phyloP scores from a whole-genome alignment of 2,113 vertebrate genomes.

The Cariama cristata region DNA sequence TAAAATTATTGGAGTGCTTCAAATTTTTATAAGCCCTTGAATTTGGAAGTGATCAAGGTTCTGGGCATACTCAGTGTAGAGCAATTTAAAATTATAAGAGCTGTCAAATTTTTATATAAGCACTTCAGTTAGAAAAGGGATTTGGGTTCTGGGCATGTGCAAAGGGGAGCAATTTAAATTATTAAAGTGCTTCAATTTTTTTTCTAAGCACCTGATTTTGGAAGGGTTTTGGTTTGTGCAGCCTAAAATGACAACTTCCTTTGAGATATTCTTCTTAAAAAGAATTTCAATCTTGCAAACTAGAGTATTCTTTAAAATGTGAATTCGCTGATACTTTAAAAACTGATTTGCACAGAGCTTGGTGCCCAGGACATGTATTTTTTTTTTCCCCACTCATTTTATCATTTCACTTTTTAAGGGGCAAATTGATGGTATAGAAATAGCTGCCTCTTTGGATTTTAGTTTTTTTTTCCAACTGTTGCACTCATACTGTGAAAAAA shows the following conservation, averaged over 20 bases:
- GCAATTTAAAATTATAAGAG: slow-evolving; percentile 90
- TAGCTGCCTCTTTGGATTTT: slow-evolving; percentile 56
- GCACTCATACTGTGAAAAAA: not conserved
- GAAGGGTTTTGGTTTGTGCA: slow-evolving; percentile 77
- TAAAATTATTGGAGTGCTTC: slow-evolving; percentile 90
- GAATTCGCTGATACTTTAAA: slow-evolving; percentile 66
- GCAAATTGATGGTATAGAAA: slow-evolving; percentile 60
- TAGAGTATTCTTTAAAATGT: slow-evolving; percentile 67
- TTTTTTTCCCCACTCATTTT: slow-evolving; percentile 53
- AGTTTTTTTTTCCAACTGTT: slow-evolving; percentile 51
- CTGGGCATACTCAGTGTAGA: slow-evolving; percentile 86
- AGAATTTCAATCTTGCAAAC: slow-evolving; percentile 62
- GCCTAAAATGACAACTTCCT: slow-evolving; percentile 79
- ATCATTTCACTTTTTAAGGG: slow-evolving; percentile 65
- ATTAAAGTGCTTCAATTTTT: slow-evolving; percentile 80
- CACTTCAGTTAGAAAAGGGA: slow-evolving; percentile 85
- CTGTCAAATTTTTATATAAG: slow-evolving; percentile 91
- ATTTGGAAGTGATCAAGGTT: slow-evolving; percentile 89
- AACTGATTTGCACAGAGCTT: slow-evolving; percentile 71
- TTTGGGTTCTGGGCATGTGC: slow-evolving; percentile 84
- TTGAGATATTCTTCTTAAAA: slow-evolving; percentile 68
- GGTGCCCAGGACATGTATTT: slow-evolving; percentile 34
- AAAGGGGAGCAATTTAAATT: slow-evolving; percentile 83
- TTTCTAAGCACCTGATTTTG: slow-evolving; percentile 82
- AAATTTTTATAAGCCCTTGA: slow-evolving; percentile 91